These are phyloP conservation scores for Mystacornis crossleyi DNA, from an alignment of 2,113 vertebrate species.

Conservation along the genomic window DNA sequence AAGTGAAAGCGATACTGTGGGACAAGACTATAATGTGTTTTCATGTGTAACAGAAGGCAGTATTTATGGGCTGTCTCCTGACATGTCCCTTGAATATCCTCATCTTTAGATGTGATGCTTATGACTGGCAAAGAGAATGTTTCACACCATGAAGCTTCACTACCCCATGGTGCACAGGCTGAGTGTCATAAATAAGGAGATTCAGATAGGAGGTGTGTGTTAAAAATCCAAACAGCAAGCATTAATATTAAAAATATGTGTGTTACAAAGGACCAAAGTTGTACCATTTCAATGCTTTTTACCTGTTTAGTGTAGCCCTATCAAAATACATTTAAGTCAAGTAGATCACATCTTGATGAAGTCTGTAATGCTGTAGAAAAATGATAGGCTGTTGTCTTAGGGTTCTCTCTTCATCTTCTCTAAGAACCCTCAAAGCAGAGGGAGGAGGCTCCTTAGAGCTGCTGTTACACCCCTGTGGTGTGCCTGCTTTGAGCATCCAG, in stretches of 20 bases:
- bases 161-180: not conserved
- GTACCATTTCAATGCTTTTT: constrained; percentile 5
- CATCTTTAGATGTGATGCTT: not conserved
- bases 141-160: not conserved
- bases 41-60: not conserved
- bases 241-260: not conserved
- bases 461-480: fast-evolving
- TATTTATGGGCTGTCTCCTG: not conserved
- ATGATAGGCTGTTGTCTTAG: not conserved
- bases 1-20: not conserved
- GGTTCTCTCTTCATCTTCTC: not conserved
- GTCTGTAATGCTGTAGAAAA: not conserved
- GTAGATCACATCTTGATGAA: not conserved
- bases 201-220: not conserved
- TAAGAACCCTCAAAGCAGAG: not conserved
- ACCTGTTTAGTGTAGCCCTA: not conserved
- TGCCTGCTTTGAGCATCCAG: not conserved
- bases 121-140: not conserved
- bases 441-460: not conserved
- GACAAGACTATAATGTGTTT: not conserved
- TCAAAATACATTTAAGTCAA: not conserved
- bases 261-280: not conserved
- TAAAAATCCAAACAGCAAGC: not conserved
- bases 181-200: not conserved
- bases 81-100: not conserved